Conservation (phyloP, 1,140 invertebrate genomes). For the Fopius arisanus region DNA sequence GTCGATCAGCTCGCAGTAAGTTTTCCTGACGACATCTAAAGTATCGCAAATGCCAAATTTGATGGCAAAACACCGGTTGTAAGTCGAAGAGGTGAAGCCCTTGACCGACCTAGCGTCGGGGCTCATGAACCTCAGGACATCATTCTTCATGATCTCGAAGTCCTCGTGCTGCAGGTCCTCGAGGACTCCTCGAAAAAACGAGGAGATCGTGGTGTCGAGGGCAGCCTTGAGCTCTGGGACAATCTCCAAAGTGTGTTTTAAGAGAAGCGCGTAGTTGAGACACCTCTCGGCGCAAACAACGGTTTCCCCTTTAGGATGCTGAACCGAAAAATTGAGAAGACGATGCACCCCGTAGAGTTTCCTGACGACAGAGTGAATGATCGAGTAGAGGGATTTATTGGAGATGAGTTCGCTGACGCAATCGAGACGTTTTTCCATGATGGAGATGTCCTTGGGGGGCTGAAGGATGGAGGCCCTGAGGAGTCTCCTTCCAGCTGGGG, state of each 20-base stretch:
- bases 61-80: conserved; percentile 87
- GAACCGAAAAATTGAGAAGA: conserved; percentile 68
- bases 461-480: conserved; percentile 85
- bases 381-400: conserved; percentile 66
- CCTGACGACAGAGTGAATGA: conserved; percentile 62
- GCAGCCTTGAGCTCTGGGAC: conserved; percentile 73
- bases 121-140: conserved; percentile 75
- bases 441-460: conserved; percentile 72
- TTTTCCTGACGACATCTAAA: conserved; percentile 79
- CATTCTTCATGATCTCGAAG: conserved; percentile 69
- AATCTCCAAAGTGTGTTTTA: conserved; percentile 81
- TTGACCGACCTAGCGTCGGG: conserved; percentile 76
- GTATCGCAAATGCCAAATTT: conserved; percentile 77
- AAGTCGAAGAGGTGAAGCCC: conserved; percentile 71
- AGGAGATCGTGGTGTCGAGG: conserved; percentile 67
- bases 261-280: conserved; percentile 78
- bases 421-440: conserved; percentile 75
- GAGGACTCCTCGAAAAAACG: conserved; percentile 69
- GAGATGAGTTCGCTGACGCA: conserved; percentile 79
- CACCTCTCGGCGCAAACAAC: conserved; percentile 78
- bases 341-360: conserved; percentile 72
- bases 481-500: conserved; percentile 77
- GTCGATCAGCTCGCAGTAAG: conserved; percentile 80
- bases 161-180: conserved; percentile 61
- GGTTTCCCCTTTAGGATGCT: conserved; percentile 67